phyloP scores from a whole-genome alignment of 2,888 invertebrate genomes.

The Philonicus albiceps region DNA sequence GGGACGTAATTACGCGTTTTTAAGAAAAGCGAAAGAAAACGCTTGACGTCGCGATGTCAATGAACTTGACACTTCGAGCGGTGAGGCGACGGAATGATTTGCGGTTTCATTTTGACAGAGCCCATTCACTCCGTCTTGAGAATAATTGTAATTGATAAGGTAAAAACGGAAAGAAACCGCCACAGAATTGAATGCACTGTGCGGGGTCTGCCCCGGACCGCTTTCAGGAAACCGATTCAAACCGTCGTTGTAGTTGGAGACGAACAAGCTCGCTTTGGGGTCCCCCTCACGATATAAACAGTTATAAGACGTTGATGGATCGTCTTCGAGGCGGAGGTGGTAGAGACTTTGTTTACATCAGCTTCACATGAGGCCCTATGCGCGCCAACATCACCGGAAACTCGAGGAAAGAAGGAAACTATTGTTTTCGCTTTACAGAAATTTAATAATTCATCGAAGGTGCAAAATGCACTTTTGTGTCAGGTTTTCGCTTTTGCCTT shows the following conservation, averaged over 20 bases:
- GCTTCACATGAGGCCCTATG: background rate
- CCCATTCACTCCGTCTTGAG: background rate
- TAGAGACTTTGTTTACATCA: background rate
- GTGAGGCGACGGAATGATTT: background rate
- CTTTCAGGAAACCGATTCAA: background rate
- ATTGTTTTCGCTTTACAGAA: constrained; percentile 1
- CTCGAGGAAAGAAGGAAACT: background rate
- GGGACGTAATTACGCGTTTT: background rate
- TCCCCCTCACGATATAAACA: background rate
- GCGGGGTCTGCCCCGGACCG: background rate
- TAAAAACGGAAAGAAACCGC: constrained; percentile 17
- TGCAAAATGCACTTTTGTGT: background rate
- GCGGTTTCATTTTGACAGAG: constrained; percentile 8
- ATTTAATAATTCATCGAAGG: background rate
- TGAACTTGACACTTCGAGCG: constrained; percentile 14
- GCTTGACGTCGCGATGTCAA: background rate
- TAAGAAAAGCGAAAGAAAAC: background rate
- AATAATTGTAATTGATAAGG: constrained; percentile 24
- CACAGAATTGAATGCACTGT: background rate
- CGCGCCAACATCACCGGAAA: background rate
- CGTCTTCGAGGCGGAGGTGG: background rate
- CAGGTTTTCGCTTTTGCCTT: background rate
- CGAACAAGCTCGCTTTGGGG: background rate
- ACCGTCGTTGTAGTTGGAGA: background rate
- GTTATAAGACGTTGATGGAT: background rate